Conservation (phyloP, 2,113 vertebrate species). For the Apus apus region DNA sequence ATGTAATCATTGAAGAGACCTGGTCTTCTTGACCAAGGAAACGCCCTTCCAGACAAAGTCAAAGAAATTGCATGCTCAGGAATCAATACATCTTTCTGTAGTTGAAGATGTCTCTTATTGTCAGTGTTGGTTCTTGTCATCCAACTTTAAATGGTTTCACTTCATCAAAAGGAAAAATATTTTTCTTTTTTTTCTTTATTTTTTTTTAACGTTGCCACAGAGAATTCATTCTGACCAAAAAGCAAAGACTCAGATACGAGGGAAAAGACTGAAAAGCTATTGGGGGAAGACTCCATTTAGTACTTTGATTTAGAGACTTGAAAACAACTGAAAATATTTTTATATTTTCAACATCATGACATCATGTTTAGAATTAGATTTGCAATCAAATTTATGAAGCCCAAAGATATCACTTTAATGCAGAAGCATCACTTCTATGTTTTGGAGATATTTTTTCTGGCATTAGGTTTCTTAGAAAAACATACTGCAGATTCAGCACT, state of each 20-base stretch:
- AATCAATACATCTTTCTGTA: background rate
- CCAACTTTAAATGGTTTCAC: background rate
- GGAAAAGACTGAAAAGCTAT: background rate
- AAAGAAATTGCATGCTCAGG: background rate
- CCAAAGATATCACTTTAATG: conserved; percentile 56
- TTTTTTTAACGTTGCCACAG: background rate
- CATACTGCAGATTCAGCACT: conserved; percentile 43
- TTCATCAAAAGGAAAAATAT: background rate
- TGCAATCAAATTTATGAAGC: conserved; percentile 67
- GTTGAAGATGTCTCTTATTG: background rate
- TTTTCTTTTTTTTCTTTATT: too few relatives aligned
- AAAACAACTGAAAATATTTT: conserved; percentile 66
- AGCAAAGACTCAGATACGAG: background rate
- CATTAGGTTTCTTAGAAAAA: conserved; percentile 43
- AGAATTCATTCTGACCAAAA: conserved; percentile 20
- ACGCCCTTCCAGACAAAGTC: background rate
- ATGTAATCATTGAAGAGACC: background rate
- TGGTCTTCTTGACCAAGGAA: conserved; percentile 13
- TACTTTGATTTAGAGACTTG: conserved; percentile 58
- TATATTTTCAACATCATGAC: conserved; percentile 39
- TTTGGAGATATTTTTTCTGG: background rate
- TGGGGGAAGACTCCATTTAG: background rate
- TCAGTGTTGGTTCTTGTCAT: background rate
- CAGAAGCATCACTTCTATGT: conserved; percentile 29
- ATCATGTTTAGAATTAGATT: conserved; percentile 63